Conservation (phyloP, 2,113 vertebrate genomes). For the Coregonus clupeaformis region DNA sequence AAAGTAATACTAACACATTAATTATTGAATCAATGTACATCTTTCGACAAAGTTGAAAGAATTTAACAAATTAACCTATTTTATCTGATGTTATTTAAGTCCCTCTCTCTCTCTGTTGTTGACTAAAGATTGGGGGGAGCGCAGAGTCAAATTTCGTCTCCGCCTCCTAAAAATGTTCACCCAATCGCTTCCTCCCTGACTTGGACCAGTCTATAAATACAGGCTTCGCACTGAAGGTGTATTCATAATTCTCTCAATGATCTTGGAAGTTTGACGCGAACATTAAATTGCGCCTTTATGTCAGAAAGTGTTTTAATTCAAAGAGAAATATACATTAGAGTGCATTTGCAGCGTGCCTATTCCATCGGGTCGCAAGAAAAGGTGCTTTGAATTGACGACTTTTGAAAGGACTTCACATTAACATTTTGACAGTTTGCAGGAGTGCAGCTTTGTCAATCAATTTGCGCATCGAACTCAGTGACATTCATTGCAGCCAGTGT, state of each 20-base stretch:
- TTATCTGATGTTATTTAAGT: not conserved
- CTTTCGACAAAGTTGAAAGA: not conserved
- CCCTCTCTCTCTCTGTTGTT: slow-evolving; percentile 45
- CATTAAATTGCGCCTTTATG: slow-evolving; percentile 1
- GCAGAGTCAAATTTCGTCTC: slow-evolving; percentile 63
- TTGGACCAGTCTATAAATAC: slow-evolving; percentile 73
- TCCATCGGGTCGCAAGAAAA: not conserved
- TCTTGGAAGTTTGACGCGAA: slow-evolving; percentile 23
- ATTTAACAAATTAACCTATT: not conserved
- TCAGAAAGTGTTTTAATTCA: not conserved
- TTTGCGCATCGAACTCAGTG: slow-evolving; percentile 43
- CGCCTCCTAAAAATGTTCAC: slow-evolving; percentile 50
- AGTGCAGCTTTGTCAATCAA: slow-evolving; percentile 32
- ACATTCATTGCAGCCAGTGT: slow-evolving; percentile 50
- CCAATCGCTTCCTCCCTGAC: slow-evolving; percentile 71
- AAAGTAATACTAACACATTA: too few relatives aligned
- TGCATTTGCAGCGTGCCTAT: not conserved
- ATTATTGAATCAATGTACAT: not conserved
- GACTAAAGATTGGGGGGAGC: slow-evolving; percentile 25
- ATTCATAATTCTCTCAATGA: slow-evolving; percentile 64
- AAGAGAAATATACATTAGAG: not conserved
- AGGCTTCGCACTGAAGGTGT: slow-evolving; percentile 45
- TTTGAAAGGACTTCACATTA: slow-evolving; percentile 10
- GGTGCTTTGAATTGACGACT: slow-evolving; percentile 6
- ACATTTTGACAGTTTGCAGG: slow-evolving; percentile 23